Base-by-base conservation (phyloP, 2,797 vertebrate genomes). In the Melanotaenia boesemani region DNA sequence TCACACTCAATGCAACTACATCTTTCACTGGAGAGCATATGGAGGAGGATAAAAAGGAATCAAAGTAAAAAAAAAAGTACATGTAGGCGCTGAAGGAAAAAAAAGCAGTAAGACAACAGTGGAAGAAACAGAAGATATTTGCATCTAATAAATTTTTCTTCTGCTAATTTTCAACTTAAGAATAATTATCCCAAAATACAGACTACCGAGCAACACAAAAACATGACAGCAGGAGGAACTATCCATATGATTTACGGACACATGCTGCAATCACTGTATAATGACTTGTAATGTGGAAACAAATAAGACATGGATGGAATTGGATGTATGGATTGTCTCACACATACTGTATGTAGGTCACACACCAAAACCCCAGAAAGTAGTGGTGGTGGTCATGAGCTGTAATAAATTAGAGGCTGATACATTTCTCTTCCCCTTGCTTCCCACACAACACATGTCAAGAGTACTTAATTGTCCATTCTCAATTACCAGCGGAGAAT, bases 391-490 rank as follows among this genome's bases (percentile, higher is more conserved):
- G 72, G 75, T 82, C 73, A 77, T 59, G 71, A 74, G 66, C 63
- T 70, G 74, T 85, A 77, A 86, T 89, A 70, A 85, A 89, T 80
- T 66, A 78, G 71, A 80, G 73, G 72, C 74, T 57, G 55, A 62
- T 83, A 75, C 70, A 72, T 83, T 76, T 71, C 81, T 85, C 76
- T 78, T 84, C 69, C 70, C 60, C 80, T 70, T 69, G 64, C 88
- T 91, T 88, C 77, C 83, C 77, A 81, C 70, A 34, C 79, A 81
- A 79, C 87, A 79, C 87, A 84, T 87, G 85, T 90, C 81, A 80
- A 83, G 80, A 78, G 70, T 12, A 58, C 63, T 78, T 93, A 88
- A 91, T 90, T 81, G 73, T 22, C 83, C 63, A 46, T 87, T 82
- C 76, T 91, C 81, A 80, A 86, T 90, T 89, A 87, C 82, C 63